Evolutionary conservation across 2,113 vertebrate genomes (phyloP).

Genomic region (Centropus unirufus): DNA sequence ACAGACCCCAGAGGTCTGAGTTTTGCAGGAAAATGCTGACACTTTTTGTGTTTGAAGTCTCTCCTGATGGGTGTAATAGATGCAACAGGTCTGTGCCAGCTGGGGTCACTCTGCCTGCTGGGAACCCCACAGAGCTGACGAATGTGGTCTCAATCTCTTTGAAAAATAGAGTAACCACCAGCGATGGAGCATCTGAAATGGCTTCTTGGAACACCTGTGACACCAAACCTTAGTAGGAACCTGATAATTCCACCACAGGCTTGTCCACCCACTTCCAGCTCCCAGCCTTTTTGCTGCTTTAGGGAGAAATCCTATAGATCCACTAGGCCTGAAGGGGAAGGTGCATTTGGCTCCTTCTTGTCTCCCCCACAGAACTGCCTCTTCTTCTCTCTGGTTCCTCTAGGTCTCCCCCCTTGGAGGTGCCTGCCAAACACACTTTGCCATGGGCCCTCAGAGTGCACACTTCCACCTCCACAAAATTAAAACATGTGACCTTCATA

Average conservation of each 20-base stretch:
- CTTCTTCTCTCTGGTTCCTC: neutral
- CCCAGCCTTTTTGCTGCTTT: neutral
- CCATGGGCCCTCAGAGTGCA: neutral
- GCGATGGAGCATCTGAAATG: neutral
- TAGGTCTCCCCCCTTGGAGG: neutral
- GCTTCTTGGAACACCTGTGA: neutral
- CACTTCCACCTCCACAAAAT: constrained; percentile 20
- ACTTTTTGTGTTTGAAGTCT: neutral
- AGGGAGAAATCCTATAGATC: neutral
- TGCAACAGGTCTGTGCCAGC: neutral
- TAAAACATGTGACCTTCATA: constrained; percentile 37
- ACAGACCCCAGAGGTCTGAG: neutral
- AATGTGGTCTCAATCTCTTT: neutral
- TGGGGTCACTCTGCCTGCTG: neutral
- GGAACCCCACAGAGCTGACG: neutral
- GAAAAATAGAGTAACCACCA: neutral
- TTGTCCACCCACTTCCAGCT: neutral
- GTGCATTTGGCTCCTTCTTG: neutral
- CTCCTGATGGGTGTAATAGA: neutral
- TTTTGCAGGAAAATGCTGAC: neutral
- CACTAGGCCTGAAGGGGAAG: neutral
- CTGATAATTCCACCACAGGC: fast-evolving
- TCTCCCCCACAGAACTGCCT: neutral
- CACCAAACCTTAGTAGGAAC: neutral
- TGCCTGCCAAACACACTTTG: neutral